Base-by-base conservation (phyloP, 2,888 invertebrate species). In the Pristionchus mayeri region DNA sequence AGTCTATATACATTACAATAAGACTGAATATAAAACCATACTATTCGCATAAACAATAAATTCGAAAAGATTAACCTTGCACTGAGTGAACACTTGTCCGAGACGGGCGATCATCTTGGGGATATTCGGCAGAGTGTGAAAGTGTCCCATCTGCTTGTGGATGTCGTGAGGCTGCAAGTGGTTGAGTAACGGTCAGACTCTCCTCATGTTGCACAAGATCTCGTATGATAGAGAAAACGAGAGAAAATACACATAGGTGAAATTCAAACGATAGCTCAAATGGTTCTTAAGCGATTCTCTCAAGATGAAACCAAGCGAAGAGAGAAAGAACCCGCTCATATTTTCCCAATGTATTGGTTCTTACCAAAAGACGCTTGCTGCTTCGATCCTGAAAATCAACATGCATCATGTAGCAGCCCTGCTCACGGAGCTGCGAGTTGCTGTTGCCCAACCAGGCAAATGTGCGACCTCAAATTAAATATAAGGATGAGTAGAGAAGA, bases 31-130 rank as follows among this genome's bases (percentile, higher is more conserved):
- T 34, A 63, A 63, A 63, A 13, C n/a, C n/a, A n/a, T n/a, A n/a
- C n/a, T n/a, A n/a, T n/a, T n/a, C n/a, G n/a, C n/a, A 63, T 2
- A 2, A 13, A 7, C 2, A 34, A 63, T 7, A 63, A 1, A 34
- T 3, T 27, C 3, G 18, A 16, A 1, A 7, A 60, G 6, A 18
- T 18, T 63, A 11, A 88, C 88, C 85, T 78, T 83, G 16, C 86
- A 84, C 57, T 93, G 92, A 7, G 93, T 93, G 85, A 93, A 93
- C 78, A 92, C 92, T 85, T 93, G 93, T 27, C 93, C 93, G 85
- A 93, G 87, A 7, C 93, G 88, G 37, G 93, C 92, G 89, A 93
- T 91, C 86, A 92, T 89, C 87, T 93, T 93, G 0, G 93, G 92
- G 54, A 92, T 90, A 52, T 88, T 90, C 50, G 87, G 86, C 30